A percentile compares a stretch with the other conserved stretches of the same genome.
Conservation (phyloP, 2,113 vertebrate species). For the Eurypyga helias region DNA sequence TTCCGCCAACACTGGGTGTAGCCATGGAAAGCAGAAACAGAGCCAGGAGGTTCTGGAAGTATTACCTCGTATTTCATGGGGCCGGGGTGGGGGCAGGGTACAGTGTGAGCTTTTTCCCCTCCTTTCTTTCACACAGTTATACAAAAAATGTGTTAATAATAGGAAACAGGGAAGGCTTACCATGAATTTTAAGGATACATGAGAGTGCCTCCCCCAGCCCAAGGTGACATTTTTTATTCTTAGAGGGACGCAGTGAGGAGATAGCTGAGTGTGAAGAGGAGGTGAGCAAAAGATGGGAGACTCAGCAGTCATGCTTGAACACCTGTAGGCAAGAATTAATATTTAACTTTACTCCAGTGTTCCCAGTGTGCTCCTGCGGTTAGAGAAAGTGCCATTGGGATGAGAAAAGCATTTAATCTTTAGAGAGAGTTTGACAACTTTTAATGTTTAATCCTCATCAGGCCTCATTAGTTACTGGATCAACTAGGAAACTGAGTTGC, state of each 20-base stretch:
- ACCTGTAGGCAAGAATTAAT: neutral
- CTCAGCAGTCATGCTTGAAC: neutral
- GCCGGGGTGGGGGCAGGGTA: accelerated
- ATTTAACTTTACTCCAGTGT: neutral
- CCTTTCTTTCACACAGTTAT: neutral
- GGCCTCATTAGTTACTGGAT: neutral
- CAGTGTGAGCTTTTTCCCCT: neutral
- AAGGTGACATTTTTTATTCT: neutral
- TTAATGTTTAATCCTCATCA: slow-evolving; percentile 15
- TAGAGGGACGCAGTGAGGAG: neutral
- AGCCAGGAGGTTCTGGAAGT: neutral
- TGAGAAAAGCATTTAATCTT: slow-evolving; percentile 11
- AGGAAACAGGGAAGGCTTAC: neutral
- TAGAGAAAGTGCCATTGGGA: neutral
- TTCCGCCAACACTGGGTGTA: neutral
- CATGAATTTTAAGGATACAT: neutral
- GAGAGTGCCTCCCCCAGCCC: neutral
- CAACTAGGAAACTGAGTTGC: neutral
- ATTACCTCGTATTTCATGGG: neutral
- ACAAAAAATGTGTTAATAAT: neutral
- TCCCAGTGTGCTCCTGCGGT: neutral
- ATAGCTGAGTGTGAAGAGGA: neutral
- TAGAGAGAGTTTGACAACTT: neutral
- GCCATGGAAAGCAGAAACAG: neutral
- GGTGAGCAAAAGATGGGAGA: neutral